Conservation (phyloP, 2,888 invertebrate species). For the Parthenolecanium corni region DNA sequence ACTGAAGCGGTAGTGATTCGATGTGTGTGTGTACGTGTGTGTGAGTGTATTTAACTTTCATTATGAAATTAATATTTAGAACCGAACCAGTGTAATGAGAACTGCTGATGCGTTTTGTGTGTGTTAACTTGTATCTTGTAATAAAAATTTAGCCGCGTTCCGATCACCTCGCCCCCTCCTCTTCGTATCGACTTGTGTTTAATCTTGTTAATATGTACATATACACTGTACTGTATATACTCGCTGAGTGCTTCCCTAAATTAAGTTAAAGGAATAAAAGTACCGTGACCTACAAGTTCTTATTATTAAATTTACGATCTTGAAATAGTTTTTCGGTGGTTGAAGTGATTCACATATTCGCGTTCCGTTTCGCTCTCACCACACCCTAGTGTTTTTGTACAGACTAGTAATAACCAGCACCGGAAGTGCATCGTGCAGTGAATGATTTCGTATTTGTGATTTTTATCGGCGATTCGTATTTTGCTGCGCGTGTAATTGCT, state of each 20-base stretch:
- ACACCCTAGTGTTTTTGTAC: slow-evolving; percentile 28
- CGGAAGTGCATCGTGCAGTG: slow-evolving; percentile 27
- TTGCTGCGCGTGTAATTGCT: not conserved
- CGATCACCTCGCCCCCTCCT: slow-evolving; percentile 15
- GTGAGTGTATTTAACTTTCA: slow-evolving; percentile 24
- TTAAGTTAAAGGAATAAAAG: slow-evolving; percentile 48
- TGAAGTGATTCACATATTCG: slow-evolving; percentile 27
- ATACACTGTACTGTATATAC: slow-evolving; percentile 23
- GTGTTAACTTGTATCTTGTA: slow-evolving; percentile 27
- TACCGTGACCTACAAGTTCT: slow-evolving; percentile 25
- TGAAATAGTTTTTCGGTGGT: slow-evolving; percentile 26
- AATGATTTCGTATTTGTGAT: slow-evolving; percentile 21
- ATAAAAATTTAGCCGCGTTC: slow-evolving; percentile 27
- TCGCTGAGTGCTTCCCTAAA: slow-evolving; percentile 50
- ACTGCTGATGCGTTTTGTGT: slow-evolving; percentile 21
- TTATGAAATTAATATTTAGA: slow-evolving; percentile 27
- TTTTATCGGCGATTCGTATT: slow-evolving; percentile 12
- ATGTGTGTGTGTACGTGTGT: not conserved
- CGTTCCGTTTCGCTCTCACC: slow-evolving; percentile 27
- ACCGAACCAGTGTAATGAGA: slow-evolving; percentile 28
- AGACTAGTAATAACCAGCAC: slow-evolving; percentile 20
- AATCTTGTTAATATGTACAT: slow-evolving; percentile 29
- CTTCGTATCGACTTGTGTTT: slow-evolving; percentile 23
- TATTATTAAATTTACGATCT: slow-evolving; percentile 27
- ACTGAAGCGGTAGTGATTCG: slow-evolving; percentile 18